Evolutionary conservation across 2,797 vertebrate species (phyloP).

Genomic region (Gouania willdenowi): DNA sequence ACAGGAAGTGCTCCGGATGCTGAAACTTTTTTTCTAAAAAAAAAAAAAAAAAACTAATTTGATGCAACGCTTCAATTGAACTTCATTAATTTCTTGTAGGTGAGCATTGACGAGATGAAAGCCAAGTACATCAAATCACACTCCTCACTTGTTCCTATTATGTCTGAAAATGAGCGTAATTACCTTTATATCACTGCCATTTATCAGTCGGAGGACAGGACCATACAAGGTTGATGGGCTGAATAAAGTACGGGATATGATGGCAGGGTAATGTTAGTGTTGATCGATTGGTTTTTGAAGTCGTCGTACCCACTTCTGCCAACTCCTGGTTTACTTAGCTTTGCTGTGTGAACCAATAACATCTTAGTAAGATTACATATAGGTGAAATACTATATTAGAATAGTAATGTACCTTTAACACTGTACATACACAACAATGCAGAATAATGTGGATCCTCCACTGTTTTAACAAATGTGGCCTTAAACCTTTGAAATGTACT

Average conservation of each 20-base stretch:
- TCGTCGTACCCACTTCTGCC: too few relatives aligned
- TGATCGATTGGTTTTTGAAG: too few relatives aligned
- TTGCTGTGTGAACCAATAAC: too few relatives aligned
- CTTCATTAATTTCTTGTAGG: conserved; percentile 60
- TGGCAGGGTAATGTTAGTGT: too few relatives aligned
- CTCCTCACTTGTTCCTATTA: conserved; percentile 41
- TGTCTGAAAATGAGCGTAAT: conserved; percentile 53
- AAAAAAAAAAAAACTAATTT: conserved; percentile 34
- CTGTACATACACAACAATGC: too few relatives aligned
- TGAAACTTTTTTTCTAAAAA: conserved; percentile 27
- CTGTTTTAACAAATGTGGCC: too few relatives aligned
- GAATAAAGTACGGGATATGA: background rate
- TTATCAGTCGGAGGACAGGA: conserved; percentile 20
- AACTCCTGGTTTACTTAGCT: too few relatives aligned
- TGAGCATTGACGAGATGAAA: conserved; percentile 42
- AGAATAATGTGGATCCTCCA: too few relatives aligned
- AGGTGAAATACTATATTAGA: too few relatives aligned
- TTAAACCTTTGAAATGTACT: too few relatives aligned
- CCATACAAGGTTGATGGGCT: background rate
- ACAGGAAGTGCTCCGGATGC: conserved; percentile 57
- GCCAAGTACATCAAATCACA: conserved; percentile 38
- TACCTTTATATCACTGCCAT: conserved; percentile 33
- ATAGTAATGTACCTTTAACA: too few relatives aligned
- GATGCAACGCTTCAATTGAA: conserved; percentile 36
- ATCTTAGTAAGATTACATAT: too few relatives aligned